Evolutionary conservation across 2,113 vertebrate species (phyloP).

Genomic region (Cheilinus undulatus): DNA sequence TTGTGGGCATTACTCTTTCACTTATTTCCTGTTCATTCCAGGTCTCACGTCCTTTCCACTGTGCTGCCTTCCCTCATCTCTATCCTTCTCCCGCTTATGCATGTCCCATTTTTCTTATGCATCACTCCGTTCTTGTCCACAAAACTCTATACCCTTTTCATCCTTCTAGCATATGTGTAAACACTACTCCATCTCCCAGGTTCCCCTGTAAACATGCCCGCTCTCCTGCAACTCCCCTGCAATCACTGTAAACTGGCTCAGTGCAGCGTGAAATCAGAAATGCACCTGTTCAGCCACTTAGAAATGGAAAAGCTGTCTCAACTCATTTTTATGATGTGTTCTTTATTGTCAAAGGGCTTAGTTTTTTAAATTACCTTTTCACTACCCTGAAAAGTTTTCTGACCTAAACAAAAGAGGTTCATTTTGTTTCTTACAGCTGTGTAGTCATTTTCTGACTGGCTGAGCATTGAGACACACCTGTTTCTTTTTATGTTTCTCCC

Average conservation of each 20-base stretch:
- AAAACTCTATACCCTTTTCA: conserved; percentile 47
- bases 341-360: conserved; percentile 77
- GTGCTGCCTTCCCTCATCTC: conserved; percentile 56
- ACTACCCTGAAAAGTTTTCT: conserved; percentile 67
- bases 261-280: conserved; percentile 84
- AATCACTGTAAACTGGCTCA: conserved; percentile 84
- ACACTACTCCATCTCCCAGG: conserved; percentile 77
- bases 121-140: conserved; percentile 38
- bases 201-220: conserved; percentile 77
- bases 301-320: conserved; percentile 81
- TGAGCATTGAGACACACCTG: conserved; percentile 30
- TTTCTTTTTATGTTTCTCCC: conserved; percentile 33
- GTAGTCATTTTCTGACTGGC: conserved; percentile 53
- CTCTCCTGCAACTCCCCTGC: conserved; percentile 78
- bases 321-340: conserved; percentile 82
- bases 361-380: conserved; percentile 72
- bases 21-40: conserved; percentile 45
- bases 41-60: conserved; percentile 67
- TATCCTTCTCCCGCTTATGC: conserved; percentile 47
- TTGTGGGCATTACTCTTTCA: conserved; percentile 43
- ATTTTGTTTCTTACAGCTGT: conserved; percentile 46
- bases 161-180: conserved; percentile 72
- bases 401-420: conserved; percentile 58
- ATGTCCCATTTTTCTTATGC: conserved; percentile 55
- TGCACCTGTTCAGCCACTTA: conserved; percentile 85